Evolutionary conservation across 1,140 invertebrate species (phyloP), one percentile per base, ranked within the genome.

Genomic region (Tribolium madens): DNA sequence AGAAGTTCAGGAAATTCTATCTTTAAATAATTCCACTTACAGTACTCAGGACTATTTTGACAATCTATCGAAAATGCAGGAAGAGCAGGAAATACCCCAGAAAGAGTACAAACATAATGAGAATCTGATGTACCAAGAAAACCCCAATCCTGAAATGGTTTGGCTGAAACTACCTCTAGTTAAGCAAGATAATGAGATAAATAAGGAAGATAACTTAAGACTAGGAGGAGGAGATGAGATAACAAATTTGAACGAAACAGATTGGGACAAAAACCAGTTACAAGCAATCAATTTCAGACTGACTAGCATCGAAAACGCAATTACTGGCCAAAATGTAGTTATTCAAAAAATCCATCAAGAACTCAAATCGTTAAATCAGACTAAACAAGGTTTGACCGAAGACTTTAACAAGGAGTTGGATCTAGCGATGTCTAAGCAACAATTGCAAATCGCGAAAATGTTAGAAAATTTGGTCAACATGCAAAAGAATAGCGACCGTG

Each of bases 1-100:
- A 74, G 95, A 97, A 87, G 95, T 97, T 0, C 89, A 93, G 83
- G 92, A 94, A 85, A 94, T 94, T 57, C 84, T 94, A 73, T 91
- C 91, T 9, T 86, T 91, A 15, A 89, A 88, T 36, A 90, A 90
- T 76, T 81, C 82, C 4, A 79, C 76, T 13, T 82, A 81, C 69
- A 79, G 73, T 60, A 79, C 76, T 31, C 81, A 84, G 57, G 84
- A 85, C 26, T 85, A 82, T 79, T 84, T 83, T 26, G 82, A 83
- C 17, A 82, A 82, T 75, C 76, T 84, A 17, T 68, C 81, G 0
- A 84, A 82, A 76, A 26, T 82, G 6, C 76, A 81, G 74, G 79
- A 76, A 2, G 70, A 78, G 31, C 76, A 48, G 31, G 73, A 79
- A 69, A 75, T 73, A 17, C 68, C 68, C 2, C 50, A 75, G 57